Percentiles rank a stretch among this genome's conserved stretches.
These are phyloP conservation scores for Bolborhynchus lineola DNA, from an alignment of 2,113 vertebrate genomes.

Conservation along the genomic window DNA sequence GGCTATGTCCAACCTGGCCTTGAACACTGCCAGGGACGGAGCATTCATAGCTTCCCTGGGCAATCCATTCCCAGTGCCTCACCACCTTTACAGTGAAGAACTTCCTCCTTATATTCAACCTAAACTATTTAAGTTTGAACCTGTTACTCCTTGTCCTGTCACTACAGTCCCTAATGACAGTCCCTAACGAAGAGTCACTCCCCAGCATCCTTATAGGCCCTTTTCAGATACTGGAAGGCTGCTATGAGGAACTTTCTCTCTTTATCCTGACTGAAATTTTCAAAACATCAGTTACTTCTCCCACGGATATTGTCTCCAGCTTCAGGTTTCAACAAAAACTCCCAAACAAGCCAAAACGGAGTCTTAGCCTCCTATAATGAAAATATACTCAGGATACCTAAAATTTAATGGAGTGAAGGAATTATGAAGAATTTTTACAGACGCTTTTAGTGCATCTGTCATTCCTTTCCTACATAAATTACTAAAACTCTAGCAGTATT, in stretches of 20 bases:
- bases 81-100: no score
- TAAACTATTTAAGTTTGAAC: no score
- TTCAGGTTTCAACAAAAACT: background rate
- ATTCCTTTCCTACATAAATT: background rate
- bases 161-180: no score
- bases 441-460: background rate
- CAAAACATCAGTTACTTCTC: background rate
- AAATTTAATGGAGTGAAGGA: background rate
- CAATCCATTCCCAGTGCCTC: no score
- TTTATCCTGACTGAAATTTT: background rate
- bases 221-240: no score
- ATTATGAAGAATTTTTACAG: background rate
- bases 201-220: no score
- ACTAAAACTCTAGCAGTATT: background rate
- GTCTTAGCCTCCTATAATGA: background rate
- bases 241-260: fast-evolving
- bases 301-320: background rate
- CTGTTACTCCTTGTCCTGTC: no score
- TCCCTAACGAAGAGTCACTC: no score
- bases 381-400: background rate
- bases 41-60: no score
- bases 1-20: no score
- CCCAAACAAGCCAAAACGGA: background rate
- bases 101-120: no score
- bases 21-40: no score